phyloP scores from a whole-genome alignment of 2,888 invertebrate genomes.

The Esperia sulphurella region DNA sequence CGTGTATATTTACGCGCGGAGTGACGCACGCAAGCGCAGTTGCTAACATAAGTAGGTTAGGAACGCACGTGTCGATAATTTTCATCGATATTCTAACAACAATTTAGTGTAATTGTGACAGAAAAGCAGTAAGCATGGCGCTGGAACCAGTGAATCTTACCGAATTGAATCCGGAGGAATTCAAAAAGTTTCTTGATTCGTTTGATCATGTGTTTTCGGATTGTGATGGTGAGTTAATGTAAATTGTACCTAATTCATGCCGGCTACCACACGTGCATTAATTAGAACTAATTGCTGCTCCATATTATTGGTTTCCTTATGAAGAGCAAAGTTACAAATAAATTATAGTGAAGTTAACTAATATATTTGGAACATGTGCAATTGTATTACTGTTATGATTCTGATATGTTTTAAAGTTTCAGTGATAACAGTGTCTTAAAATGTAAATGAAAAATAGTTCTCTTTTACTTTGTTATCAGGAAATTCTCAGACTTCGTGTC shows the following conservation, averaged over 20 bases:
- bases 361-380: no score
- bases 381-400: no score
- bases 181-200: conserved; percentile 77
- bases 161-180: conserved; percentile 56
- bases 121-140: conserved; percentile 23
- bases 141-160: conserved; percentile 53
- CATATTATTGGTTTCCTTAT: no score
- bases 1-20: conserved; percentile 34
- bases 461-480: no score
- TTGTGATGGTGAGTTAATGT: conserved; percentile 82
- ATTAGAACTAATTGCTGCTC: no score
- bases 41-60: conserved; percentile 36
- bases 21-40: conserved; percentile 63
- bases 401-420: no score
- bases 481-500: no score
- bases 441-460: no score
- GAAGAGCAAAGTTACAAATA: no score
- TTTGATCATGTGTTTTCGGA: conserved; percentile 87
- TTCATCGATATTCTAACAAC: conserved; percentile 14
- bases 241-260: background rate
- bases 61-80: conserved; percentile 41
- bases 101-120: background rate
- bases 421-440: no score
- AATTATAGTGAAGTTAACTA: no score
- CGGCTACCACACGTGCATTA: no score